Evolutionary conservation across 1,140 invertebrate genomes (phyloP), one percentile per base, ranked within the genome.

Genomic region (Triops longicaudatus): DNA sequence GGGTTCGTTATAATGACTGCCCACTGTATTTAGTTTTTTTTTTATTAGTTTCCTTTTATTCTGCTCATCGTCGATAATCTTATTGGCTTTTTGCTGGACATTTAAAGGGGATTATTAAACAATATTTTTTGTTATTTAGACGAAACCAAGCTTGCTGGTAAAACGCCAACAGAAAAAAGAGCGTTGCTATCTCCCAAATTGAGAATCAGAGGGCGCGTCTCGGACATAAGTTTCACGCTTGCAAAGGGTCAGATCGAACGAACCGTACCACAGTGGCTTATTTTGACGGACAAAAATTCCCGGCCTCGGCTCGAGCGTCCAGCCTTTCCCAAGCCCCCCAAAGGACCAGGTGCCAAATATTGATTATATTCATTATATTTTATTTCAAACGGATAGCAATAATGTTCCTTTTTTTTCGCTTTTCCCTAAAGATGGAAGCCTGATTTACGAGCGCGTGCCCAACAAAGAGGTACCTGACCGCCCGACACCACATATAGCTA

Each of bases 281-380:
- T 90, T 75, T 87, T 94, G 50, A 94, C 92, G 41, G 90, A 92
- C 73, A 91, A 90, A 79, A 72, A 26, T 77, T 73, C 71, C 90
- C 90, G 82, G 88, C 89, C 83, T 87, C 93, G 82, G 93, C 92
- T 92, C 7, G 88, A 90, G 78, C 88, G 90, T 80, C 89, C 94
- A 74, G 92, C 91, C 79, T 96, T 94, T 83, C 93, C 93, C 63
- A 92, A 93, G 85, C 93, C 93, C 76, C 93, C 93, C 11, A 93
- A 94, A 84, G 93, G 89, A 78, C 87, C 92, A 79, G 89, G 89
- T 90, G 83, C 74, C 73, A 26, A 71, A 17, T 10, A 63, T 17
- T 78, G 6, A 26, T 37, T 22, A 17, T 14, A 26, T 26, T n/a
- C 72, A 44, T 76, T 14, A 31, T 76, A 4, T 79, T 43, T 37